phyloP scores from a whole-genome alignment of 2,888 invertebrate species.

The Pyrocoelia pectoralis region DNA sequence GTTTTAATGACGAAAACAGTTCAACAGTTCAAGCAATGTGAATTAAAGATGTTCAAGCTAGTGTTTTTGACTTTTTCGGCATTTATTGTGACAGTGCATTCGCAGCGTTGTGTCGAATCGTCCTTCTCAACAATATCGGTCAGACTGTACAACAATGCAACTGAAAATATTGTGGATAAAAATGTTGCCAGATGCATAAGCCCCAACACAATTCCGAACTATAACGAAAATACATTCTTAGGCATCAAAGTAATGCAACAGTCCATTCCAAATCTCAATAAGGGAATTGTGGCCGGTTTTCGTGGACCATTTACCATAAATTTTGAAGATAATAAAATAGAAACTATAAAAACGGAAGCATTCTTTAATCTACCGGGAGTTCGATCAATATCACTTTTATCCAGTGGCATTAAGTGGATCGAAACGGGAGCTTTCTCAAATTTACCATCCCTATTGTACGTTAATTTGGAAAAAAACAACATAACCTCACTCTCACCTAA shows the following conservation, averaged over 20 bases:
- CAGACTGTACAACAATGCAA: neutral
- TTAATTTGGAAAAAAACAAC: slow-evolving; percentile 14
- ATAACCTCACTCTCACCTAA: neutral
- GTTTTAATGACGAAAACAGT: too few relatives aligned
- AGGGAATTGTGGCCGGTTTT: neutral
- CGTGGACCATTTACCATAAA: neutral
- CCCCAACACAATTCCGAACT: neutral
- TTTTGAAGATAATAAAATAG: slow-evolving; percentile 7
- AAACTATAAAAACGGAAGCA: slow-evolving; percentile 7
- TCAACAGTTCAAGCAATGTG: too few relatives aligned
- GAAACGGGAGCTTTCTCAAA: slow-evolving; percentile 5
- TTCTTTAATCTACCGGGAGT: slow-evolving; percentile 10
- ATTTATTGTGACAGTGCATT: neutral
- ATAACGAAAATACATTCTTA: neutral
- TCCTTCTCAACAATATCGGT: neutral
- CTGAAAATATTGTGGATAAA: neutral
- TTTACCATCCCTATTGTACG: neutral
- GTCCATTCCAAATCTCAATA: slow-evolving; percentile 6
- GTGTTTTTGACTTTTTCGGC: too few relatives aligned
- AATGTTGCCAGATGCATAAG: neutral
- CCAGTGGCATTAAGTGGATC: slow-evolving; percentile 9
- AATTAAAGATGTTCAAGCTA: too few relatives aligned
- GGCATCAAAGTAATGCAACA: slow-evolving; percentile 2
- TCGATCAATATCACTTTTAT: slow-evolving; percentile 9
- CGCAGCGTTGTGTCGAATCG: neutral